Conservation (phyloP, 1,140 invertebrate species). For the Frieseomelitta varia region DNA sequence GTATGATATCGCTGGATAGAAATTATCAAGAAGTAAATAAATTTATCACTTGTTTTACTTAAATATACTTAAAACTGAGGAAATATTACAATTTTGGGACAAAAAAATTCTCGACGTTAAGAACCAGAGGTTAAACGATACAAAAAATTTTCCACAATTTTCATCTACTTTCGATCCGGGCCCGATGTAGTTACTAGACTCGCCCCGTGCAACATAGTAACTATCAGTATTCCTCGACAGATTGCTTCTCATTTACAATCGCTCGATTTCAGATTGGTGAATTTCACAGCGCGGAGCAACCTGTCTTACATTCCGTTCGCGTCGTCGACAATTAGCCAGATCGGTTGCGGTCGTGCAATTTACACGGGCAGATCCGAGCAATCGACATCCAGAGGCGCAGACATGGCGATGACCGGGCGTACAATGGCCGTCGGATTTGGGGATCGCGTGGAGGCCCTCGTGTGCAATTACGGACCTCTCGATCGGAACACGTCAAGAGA, state of each 20-base stretch:
- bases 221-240: no score
- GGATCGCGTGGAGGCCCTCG: slow-evolving; percentile 71
- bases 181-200: no score
- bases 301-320: slow-evolving; percentile 69
- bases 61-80: no score
- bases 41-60: no score
- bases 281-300: slow-evolving; percentile 59
- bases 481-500: slow-evolving; percentile 66
- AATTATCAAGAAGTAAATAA: no score
- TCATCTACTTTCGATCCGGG: no score
- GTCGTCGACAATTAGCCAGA: slow-evolving; percentile 64
- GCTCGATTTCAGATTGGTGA: slow-evolving; percentile 61
- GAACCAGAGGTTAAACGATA: no score
- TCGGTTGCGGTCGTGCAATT: slow-evolving; percentile 73
- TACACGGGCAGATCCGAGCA: slow-evolving; percentile 58
- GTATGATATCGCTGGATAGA: no score
- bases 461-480: slow-evolving; percentile 79
- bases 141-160: no score
- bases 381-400: slow-evolving; percentile 9
- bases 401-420: background rate
- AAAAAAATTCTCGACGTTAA: no score
- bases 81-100: no score
- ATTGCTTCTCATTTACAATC: slow-evolving; percentile 14
- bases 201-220: no score
- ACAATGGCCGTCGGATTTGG: slow-evolving; percentile 46